Evolutionary conservation across 2,888 invertebrate species (phyloP).

Genomic region (Antitype chi): DNA sequence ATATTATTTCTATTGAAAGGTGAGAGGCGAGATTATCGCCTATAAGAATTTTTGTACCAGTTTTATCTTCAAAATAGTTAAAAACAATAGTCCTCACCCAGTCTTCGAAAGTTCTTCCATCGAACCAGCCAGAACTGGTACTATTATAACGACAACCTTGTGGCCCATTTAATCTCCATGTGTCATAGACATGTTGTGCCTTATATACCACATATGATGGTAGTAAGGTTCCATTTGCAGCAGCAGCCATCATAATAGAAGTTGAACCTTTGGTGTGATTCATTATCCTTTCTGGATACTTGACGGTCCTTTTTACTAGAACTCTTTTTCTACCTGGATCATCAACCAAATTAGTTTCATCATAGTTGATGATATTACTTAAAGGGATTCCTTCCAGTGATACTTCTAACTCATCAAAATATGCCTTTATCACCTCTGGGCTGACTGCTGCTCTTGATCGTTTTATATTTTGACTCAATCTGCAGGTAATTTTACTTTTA

Average conservation of each 20-base stretch:
- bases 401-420: constrained; percentile 3
- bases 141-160: constrained; percentile 11
- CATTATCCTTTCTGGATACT: neutral
- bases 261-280: neutral
- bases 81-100: constrained; percentile 4
- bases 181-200: constrained; percentile 1
- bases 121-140: constrained; percentile 15
- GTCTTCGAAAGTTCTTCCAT: constrained; percentile 16
- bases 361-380: constrained; percentile 1
- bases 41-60: too few species aligned
- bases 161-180: constrained; percentile 10
- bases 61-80: neutral
- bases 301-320: constrained; percentile 1
- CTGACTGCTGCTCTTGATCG: constrained; percentile 1
- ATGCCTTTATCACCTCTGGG: neutral
- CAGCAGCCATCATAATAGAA: constrained; percentile 5
- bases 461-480: constrained; percentile 8
- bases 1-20: neutral
- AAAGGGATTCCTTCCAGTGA: neutral
- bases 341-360: neutral
- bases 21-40: too few species aligned
- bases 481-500: neutral
- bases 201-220: constrained; percentile 8
- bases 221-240: constrained; percentile 1
- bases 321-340: neutral